Base-by-base conservation (phyloP, 2,113 vertebrate genomes). In the Lasiurus cinereus region DNA sequence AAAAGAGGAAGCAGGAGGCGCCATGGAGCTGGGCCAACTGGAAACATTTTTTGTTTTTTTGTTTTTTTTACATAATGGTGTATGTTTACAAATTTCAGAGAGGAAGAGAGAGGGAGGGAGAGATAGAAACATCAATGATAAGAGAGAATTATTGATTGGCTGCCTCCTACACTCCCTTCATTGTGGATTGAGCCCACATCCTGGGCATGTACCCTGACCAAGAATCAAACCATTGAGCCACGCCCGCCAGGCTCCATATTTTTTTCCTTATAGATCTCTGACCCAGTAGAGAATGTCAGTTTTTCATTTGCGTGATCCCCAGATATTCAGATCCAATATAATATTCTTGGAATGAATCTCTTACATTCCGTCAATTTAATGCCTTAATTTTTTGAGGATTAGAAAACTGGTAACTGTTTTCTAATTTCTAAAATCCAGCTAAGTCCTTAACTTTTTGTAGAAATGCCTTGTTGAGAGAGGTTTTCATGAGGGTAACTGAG, bases 381-480 rank as follows among this genome's bases (percentile, higher is more conserved):
- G 77, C 13, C 31, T 90, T 46, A 69, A 36, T 14, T 74, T 78
- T 7, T 77, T 79, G 85, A 83, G 31, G 18, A 39, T 74, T 80
- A 56, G 80, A 48, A 74, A 84, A 29, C 64, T 46, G 27, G 29
- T 74, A 22, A 54, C 48, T 94, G 62, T 73, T 73, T 76, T 94
- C 52, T 36, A 48, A 73, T 62, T 84, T 84, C 62, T 85, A 88
- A 92, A 91, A 79, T 77, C 36, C 13, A 92, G 62, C 62, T 52
- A 36, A 3, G 3, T 69, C 27, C 3, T 85, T 84, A 74, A 70
- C 2, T 19, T 9, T 39, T 78, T 31, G 29, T 6, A 50, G 36
- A 70, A 74, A 3, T 84, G 43, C 15, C 5, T 80, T 31, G 19
- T 69, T n/a, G n/a, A 69, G 7, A 43, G 15, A 54, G n/a, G 14